Evolutionary conservation across 2,797 vertebrate genomes (phyloP).

Genomic region (Karalla daura): DNA sequence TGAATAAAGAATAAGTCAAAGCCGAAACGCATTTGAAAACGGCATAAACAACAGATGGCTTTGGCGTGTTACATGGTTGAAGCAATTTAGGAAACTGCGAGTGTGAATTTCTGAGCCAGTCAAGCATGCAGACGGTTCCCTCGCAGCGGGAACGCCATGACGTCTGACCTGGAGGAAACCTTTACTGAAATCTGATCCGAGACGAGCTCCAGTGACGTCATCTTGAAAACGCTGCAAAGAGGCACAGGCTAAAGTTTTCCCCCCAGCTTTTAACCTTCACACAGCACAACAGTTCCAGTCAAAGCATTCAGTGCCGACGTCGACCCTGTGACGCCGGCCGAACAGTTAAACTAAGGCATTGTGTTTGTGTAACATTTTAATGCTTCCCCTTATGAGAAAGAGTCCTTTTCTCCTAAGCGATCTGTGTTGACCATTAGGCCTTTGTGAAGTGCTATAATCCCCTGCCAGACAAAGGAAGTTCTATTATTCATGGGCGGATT

Average conservation of each 20-base stretch:
- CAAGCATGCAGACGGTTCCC: neutral
- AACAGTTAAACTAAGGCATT: constrained; percentile 1
- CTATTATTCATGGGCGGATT: constrained; percentile 63
- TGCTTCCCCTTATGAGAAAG: constrained; percentile 26
- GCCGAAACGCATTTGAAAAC: neutral
- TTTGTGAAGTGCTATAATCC: constrained; percentile 57
- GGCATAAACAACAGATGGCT: neutral
- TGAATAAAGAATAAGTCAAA: too few relatives aligned
- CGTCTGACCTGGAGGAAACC: neutral
- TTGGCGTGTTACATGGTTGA: neutral
- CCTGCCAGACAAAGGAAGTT: constrained; percentile 75
- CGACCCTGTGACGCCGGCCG: neutral
- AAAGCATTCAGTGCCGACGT: neutral
- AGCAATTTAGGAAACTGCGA: neutral
- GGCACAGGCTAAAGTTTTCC: neutral
- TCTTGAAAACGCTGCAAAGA: neutral
- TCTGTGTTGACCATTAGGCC: constrained; percentile 34
- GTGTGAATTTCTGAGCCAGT: constrained; percentile 3
- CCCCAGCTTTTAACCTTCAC: neutral
- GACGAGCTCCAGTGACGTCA: constrained; percentile 5
- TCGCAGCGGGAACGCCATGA: neutral
- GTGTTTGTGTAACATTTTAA: constrained; percentile 24
- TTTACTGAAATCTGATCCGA: constrained; percentile 31
- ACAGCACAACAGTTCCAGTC: neutral
- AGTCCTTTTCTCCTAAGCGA: constrained; percentile 8